These are phyloP conservation scores for Sapajus apella DNA, from an alignment of 2,113 vertebrate species.

Conservation along the genomic window DNA sequence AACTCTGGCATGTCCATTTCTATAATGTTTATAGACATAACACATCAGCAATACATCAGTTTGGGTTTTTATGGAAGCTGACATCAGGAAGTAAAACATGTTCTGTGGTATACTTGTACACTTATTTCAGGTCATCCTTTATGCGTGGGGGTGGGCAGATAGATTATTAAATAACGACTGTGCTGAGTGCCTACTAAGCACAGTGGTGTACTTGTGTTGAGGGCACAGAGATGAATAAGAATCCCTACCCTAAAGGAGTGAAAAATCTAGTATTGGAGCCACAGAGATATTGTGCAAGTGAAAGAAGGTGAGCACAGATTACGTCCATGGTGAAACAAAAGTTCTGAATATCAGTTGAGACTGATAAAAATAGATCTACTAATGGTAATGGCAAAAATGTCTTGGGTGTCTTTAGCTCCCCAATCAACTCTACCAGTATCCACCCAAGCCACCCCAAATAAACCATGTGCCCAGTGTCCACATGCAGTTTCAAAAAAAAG, in stretches of 20 bases:
- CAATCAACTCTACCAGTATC: background rate
- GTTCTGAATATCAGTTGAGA: background rate
- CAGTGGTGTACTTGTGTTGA: background rate
- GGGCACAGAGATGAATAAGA: background rate
- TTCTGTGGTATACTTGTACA: background rate
- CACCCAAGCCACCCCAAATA: background rate
- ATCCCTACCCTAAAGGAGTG: background rate
- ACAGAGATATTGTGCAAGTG: background rate
- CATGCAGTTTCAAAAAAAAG: background rate
- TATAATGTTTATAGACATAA: constrained; percentile 52
- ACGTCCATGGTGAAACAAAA: background rate
- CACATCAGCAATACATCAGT: constrained; percentile 31
- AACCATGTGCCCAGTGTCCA: background rate
- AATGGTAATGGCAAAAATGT: background rate
- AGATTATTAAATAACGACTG: background rate
- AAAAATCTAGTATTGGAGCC: background rate
- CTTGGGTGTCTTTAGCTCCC: background rate
- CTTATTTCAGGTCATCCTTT: background rate
- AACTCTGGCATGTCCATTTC: constrained; percentile 44
- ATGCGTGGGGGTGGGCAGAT: background rate
- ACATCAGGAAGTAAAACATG: background rate
- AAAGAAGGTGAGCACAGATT: background rate
- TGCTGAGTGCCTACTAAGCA: background rate
- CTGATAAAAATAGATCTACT: background rate
- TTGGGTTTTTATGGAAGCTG: background rate